A percentile compares a stretch with the other conserved stretches of the same genome.
Evolutionary conservation across 2,888 invertebrate species (phyloP).

Genomic region (Caenorhabditis sp.): DNA sequence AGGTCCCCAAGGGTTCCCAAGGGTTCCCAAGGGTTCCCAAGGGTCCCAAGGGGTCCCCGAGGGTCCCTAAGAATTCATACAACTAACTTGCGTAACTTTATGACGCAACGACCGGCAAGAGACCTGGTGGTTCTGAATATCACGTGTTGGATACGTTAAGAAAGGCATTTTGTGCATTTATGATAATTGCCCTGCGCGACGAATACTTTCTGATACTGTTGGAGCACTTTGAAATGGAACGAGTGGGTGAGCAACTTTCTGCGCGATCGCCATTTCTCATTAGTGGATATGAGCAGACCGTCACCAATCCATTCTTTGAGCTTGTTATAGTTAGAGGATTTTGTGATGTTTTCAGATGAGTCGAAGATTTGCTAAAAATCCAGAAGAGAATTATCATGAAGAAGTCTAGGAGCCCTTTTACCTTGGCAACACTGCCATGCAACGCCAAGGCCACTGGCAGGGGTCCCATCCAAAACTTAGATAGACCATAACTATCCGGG

Average conservation of each 20-base stretch:
- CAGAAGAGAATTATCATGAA: too few species aligned
- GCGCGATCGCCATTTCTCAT: conserved; percentile 73
- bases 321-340: conserved; percentile 72
- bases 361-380: conserved; percentile 57
- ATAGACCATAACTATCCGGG: background rate
- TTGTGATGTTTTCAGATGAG: conserved; percentile 69
- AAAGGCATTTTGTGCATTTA: conserved; percentile 64
- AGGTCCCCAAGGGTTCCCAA: too few species aligned
- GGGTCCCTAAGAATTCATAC: too few species aligned
- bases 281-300: conserved; percentile 73
- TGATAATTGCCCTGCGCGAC: conserved; percentile 54
- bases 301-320: conserved; percentile 73
- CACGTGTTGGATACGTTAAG: conserved; percentile 69
- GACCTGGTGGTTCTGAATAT: too few species aligned
- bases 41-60: too few species aligned
- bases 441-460: conserved; percentile 43
- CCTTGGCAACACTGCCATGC: conserved; percentile 45
- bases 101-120: too few species aligned
- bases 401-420: too few species aligned
- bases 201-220: conserved; percentile 71
- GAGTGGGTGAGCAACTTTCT: conserved; percentile 74
- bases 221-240: conserved; percentile 74
- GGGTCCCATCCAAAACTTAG: conserved; percentile 51
- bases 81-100: too few species aligned
- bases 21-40: too few species aligned